Percentiles rank a stretch among this genome's conserved stretches.
phyloP scores from a whole-genome alignment of 2,113 vertebrate genomes.

The Caranx melampygus region DNA sequence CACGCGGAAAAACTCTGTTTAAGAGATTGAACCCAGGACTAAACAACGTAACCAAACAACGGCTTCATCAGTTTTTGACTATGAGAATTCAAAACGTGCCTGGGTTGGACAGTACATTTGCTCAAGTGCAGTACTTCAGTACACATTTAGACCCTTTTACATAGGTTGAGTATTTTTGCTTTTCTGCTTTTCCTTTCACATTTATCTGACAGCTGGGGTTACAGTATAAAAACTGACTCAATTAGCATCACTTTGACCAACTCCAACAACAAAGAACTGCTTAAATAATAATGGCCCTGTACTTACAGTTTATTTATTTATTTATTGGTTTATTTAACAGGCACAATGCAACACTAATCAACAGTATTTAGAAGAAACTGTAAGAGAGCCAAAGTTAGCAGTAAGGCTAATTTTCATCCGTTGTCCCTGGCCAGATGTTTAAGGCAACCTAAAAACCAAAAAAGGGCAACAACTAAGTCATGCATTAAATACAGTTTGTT shows the following conservation, averaged over 20 bases:
- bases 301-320: too few relatives aligned
- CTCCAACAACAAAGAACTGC: neutral
- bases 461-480: neutral
- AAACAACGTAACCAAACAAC: neutral
- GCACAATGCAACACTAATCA: too few relatives aligned
- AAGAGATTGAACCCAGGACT: neutral
- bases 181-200: neutral
- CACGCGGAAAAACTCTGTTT: neutral
- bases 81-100: neutral
- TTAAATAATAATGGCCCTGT: neutral
- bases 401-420: too few relatives aligned
- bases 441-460: too few relatives aligned
- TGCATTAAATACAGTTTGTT: neutral
- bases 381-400: too few relatives aligned
- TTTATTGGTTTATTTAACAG: too few relatives aligned
- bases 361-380: too few relatives aligned
- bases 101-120: neutral
- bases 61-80: too few relatives aligned
- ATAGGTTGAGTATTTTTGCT: neutral
- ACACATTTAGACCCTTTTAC: neutral
- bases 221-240: neutral
- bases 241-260: neutral
- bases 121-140: neutral
- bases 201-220: neutral
- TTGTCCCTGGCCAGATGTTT: too few relatives aligned